Evolutionary conservation across 2,113 vertebrate genomes (phyloP).

Genomic region (Dipodomys ordii): DNA sequence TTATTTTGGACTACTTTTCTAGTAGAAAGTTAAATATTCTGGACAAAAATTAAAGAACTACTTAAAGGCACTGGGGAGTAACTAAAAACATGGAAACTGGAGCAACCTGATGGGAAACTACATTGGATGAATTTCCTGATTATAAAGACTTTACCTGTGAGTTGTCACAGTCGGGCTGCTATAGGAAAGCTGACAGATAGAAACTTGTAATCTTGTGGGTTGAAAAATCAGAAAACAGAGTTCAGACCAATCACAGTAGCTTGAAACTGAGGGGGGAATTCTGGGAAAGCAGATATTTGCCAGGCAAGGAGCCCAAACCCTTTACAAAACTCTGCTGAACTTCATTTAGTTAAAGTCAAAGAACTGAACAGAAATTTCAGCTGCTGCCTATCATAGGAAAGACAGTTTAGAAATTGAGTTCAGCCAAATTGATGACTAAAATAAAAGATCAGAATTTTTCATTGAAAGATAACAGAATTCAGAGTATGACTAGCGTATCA

Average conservation of each 20-base stretch:
- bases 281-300: background rate
- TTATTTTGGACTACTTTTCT: background rate
- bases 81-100: background rate
- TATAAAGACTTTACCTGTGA: background rate
- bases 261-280: conserved; percentile 3
- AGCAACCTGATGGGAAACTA: background rate
- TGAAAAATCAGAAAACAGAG: conserved; percentile 8
- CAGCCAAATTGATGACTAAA: background rate
- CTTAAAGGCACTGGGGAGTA: background rate
- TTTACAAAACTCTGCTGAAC: background rate
- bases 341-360: background rate
- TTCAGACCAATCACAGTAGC: background rate
- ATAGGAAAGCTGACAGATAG: background rate
- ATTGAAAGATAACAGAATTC: conserved; percentile 1
- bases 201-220: background rate
- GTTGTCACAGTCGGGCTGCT: background rate
- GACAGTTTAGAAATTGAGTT: conserved; percentile 33
- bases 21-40: background rate
- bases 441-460: background rate
- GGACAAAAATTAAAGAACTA: background rate
- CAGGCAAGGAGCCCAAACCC: background rate
- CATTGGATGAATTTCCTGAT: background rate
- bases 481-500: background rate
- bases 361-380: background rate
- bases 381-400: background rate